Evolutionary conservation across 2,797 vertebrate species (phyloP), one percentile per base, ranked within the genome.

Genomic region (Sparidentex hasta): DNA sequence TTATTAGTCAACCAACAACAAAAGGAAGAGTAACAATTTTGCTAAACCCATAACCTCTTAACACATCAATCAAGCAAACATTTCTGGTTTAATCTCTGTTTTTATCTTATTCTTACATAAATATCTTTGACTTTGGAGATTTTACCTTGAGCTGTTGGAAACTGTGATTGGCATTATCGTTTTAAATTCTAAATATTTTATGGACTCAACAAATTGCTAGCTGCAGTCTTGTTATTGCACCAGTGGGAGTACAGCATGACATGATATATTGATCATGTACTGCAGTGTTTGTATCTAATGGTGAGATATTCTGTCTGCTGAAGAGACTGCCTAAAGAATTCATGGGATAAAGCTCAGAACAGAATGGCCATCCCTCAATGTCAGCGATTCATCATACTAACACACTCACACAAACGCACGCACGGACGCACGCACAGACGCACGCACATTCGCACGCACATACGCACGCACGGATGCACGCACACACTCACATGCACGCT

Each of bases 351-450:
- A 87, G 76, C 88, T 88, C 84, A 71, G 77, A 87, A 86, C 79
- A 85, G 86, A 87, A 86, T 78, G 74, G 64, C 82, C 80, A 86
- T 93, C 74, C 44, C 82, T 92, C 92, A 89, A 21, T 83, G 87
- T 93, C 88, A 92, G 80, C 71, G 69, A 90, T 70, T 83, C 82
- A 82, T 88, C 79, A 86, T 65, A 48, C 23, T 13, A 2, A 85
- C 67, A 85, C 59, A 73, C 67, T 61, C 48, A 57, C 54, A 43
- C 57, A n/a, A n/a, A 43, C 71, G 64, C 47, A 71, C 16, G 21
- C 58, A 48, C 80, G 51, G 50, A 48, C 47, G 65, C 58, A 74
- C 54, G 65, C 2, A 11, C 23, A 47, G 52, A 68, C 50, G 57
- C 57, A 43, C 71, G 64, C 47, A 71, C 61, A 71, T n/a, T n/a